Evolutionary conservation across 2,888 invertebrate genomes (phyloP).

Genomic region (Syrista parreyssii): DNA sequence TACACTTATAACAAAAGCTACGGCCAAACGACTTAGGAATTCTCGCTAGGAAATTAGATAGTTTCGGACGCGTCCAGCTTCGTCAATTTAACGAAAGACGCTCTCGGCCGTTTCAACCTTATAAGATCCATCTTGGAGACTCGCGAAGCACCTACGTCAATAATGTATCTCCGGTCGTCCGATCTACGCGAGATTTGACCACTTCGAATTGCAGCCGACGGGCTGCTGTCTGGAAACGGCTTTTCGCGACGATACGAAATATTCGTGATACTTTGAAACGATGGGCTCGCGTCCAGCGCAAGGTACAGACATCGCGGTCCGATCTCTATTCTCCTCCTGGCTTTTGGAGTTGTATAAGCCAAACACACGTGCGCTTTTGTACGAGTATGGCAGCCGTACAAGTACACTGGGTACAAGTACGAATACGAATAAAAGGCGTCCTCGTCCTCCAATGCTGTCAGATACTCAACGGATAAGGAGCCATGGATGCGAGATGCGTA

Average conservation of each 20-base stretch:
- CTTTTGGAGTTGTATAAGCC: neutral
- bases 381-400: neutral
- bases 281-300: conserved; percentile 49
- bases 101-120: neutral
- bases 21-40: neutral
- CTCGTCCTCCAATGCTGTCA: neutral
- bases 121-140: neutral
- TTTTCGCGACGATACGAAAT: neutral
- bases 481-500: conserved; percentile 11
- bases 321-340: conserved; percentile 33
- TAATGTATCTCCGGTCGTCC: neutral
- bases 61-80: neutral
- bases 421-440: neutral
- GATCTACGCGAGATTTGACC: neutral
- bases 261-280: conserved; percentile 52
- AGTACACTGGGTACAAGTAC: neutral
- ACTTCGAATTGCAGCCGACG: neutral
- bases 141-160: neutral
- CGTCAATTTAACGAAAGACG: neutral
- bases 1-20: neutral
- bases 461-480: neutral
- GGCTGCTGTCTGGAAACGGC: neutral
- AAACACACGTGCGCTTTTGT: neutral
- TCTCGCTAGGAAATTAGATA: neutral
- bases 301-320: conserved; percentile 34